Base-by-base conservation (phyloP, 1,140 invertebrate genomes). In the Pseudomyrmex gracilis region DNA sequence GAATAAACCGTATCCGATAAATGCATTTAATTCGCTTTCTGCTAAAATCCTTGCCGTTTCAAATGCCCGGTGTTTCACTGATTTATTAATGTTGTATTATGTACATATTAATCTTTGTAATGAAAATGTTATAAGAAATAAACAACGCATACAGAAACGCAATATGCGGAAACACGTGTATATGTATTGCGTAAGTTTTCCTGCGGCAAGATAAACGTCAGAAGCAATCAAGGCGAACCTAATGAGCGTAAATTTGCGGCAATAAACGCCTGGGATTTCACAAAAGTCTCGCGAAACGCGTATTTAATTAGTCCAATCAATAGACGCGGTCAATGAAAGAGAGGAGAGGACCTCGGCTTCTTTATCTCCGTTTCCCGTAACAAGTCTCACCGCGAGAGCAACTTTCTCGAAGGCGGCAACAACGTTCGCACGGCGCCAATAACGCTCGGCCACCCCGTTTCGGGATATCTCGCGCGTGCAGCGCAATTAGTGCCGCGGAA, bases 401-500 rank as follows among this genome's bases (percentile, higher is more conserved):
- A 17, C 61, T 87, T 87, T 86, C 76, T 66, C 58, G 17, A 3
- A 3, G 9, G 49, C 15, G 20, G 71, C 22, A 53, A 53, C 60
- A 24, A 7, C 15, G 82, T 78, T 86, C 60, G 66, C 67, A 82
- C 63, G 47, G 34, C 57, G 76, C 51, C 43, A 34, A 78, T 43
- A 49, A 63, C 13, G 64, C 74, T 55, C 49, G 49, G 49, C 20
- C 63, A 10, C 51, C 63, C 34, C 47, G 74, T 68, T 68, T 78
- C 66, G 47, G 68, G 49, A 82, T 43, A 34, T 34, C 4, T 34
- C 34, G 22, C 67, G 51, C 60, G 61, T 82, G 49, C 58, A 51
- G 47, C 34, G 85, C 73, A 73, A 87, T 87, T 85, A 87, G 17
- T 24, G 68, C 45, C 74, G 70, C 68, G 82, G 82, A 87, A 87